Evolutionary conservation across 2,888 invertebrate genomes (phyloP).

Genomic region (Cryptocephalus primarius): DNA sequence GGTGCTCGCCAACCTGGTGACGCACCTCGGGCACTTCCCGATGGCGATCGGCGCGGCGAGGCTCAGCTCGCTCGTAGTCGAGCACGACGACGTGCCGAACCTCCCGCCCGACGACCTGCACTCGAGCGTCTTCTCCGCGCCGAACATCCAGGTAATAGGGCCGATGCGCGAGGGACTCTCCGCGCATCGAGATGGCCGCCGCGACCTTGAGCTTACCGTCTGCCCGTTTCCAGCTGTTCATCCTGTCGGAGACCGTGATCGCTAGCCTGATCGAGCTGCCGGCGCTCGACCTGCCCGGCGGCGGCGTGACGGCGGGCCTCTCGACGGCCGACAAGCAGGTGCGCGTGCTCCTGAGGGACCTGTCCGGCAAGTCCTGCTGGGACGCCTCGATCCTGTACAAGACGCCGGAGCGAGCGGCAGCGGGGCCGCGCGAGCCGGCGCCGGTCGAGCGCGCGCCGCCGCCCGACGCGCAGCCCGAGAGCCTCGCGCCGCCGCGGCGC

Average conservation of each 20-base stretch:
- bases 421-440: too few relatives aligned
- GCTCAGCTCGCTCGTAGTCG: conserved; percentile 80
- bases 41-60: conserved; percentile 82
- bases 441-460: too few relatives aligned
- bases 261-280: conserved; percentile 85
- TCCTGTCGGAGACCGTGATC: conserved; percentile 72
- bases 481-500: conserved; percentile 45
- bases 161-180: too few relatives aligned
- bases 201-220: too few relatives aligned
- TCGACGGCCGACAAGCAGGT: conserved; percentile 68
- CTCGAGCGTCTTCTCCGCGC: conserved; percentile 70
- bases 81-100: conserved; percentile 79
- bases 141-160: conserved; percentile 56
- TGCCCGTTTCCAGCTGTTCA: conserved; percentile 57
- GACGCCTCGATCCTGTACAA: conserved; percentile 86
- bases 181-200: too few relatives aligned
- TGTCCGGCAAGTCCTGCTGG: conserved; percentile 93
- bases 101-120: conserved; percentile 64
- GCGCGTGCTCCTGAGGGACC: conserved; percentile 76
- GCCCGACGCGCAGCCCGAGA: conserved; percentile 30
- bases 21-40: conserved; percentile 91
- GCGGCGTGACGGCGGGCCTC: conserved; percentile 64
- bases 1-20: conserved; percentile 73
- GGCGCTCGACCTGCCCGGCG: conserved; percentile 67
- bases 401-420: conserved; percentile 54